Evolutionary conservation across 2,797 vertebrate genomes (phyloP).

Genomic region (Cyclopterus lumpus): DNA sequence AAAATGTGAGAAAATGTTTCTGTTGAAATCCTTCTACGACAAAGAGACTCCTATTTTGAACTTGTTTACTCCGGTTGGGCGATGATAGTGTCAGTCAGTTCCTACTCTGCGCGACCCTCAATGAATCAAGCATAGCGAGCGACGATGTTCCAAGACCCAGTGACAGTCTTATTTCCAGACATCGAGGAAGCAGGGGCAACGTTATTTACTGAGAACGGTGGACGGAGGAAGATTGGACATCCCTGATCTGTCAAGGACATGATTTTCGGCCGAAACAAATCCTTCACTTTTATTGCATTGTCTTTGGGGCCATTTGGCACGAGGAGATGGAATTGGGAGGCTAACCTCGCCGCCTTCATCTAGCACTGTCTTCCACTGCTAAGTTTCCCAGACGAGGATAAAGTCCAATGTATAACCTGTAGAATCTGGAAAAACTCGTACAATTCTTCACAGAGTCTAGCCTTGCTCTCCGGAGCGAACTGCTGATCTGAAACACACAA

Average conservation of each 20-base stretch:
- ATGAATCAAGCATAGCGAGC: conserved; percentile 63
- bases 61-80: conserved; percentile 58
- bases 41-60: conserved; percentile 56
- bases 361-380: conserved; percentile 27
- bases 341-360: conserved; percentile 30
- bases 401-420: conserved; percentile 38
- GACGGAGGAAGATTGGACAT: conserved; percentile 65
- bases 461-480: background rate
- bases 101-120: conserved; percentile 35
- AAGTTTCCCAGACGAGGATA: conserved; percentile 23
- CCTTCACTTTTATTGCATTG: conserved; percentile 67
- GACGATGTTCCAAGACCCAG: conserved; percentile 35
- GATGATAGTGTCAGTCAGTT: conserved; percentile 67
- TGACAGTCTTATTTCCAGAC: conserved; percentile 71
- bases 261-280: conserved; percentile 58
- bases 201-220: conserved; percentile 68
- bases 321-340: conserved; percentile 36
- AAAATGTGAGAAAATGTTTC: conserved; percentile 11
- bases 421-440: conserved; percentile 5
- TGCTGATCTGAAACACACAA: conserved; percentile 19
- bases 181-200: conserved; percentile 38
- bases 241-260: conserved; percentile 68
- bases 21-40: background rate
- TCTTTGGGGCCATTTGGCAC: conserved; percentile 57
- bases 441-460: conserved; percentile 5